Evolutionary conservation across 2,113 vertebrate genomes (phyloP), one percentile per base, ranked within the genome.

Genomic region (Spilogale gracilis): DNA sequence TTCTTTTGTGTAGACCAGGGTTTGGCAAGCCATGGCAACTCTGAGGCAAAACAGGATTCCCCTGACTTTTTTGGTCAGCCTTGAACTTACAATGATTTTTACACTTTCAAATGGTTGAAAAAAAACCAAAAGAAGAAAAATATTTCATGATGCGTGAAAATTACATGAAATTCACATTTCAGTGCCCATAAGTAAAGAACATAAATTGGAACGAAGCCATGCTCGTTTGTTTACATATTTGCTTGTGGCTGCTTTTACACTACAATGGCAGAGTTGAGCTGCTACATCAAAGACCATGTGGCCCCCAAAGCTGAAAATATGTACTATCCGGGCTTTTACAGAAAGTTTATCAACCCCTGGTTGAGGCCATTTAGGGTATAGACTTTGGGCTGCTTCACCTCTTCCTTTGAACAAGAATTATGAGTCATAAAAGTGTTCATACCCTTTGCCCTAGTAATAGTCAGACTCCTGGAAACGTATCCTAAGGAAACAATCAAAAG

Each of bases 351-450:
- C 5, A 16, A 86, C 8, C 21, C 21, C 54, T 58, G 38, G 20
- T 71, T 94, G 89, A 71, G 52, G 65, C 8, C 45, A 80, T 73
- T 63, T 54, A 88, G 43, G 45, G 71, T 60, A 81, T 2, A 60
- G 74, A 21, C 54, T 65, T 63, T 10, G 23, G 21, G 58, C 65
- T 78, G 48, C 32, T 89, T 95, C 92, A 90, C 67, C 76, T 86
- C 58, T 86, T 80, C 69, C 80, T 69, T 71, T 89, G 80, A 95
- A 96, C 76, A 91, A 94, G 61, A 95, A 92, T 90, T 90, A 94
- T 60, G 63, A 63, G 94, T 79, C 82, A 94, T 89, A 92, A 97
- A 95, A 96, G 32, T 86, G 60, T 54, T 89, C 82, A 58, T 86
- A 92, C 52, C 60, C 87, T 97, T 96, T 74, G 38, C 78, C 87